These are phyloP conservation scores for Hystrix cristata DNA, from an alignment of 2,113 vertebrate genomes.

Conservation along the genomic window DNA sequence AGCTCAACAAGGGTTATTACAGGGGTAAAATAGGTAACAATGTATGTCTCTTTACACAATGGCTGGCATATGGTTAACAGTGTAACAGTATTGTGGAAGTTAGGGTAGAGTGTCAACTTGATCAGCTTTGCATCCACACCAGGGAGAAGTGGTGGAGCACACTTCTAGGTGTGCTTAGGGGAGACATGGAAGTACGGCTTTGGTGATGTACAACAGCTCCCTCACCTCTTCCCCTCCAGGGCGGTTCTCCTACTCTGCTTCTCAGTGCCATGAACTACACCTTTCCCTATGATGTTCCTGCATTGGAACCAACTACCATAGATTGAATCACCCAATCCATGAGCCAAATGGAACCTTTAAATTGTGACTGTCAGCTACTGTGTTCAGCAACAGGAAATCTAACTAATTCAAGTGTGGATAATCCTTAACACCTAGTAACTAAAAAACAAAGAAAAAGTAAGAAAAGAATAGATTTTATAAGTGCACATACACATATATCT, in stretches of 20 bases:
- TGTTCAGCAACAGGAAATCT: background rate
- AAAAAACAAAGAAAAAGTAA: background rate
- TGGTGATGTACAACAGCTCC: background rate
- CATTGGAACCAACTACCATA: background rate
- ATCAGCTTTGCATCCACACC: background rate
- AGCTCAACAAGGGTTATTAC: background rate
- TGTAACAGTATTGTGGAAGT: background rate
- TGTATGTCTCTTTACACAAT: slow-evolving; percentile 19
- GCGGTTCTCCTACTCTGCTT: background rate
- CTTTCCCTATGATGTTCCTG: background rate
- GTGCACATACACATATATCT: background rate
- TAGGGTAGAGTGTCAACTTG: background rate
- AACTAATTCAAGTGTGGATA: background rate
- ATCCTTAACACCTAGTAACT: background rate
- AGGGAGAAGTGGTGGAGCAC: background rate
- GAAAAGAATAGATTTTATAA: background rate
- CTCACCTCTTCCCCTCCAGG: background rate
- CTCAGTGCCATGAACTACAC: background rate
- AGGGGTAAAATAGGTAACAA: slow-evolving; percentile 11
- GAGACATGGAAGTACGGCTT: background rate
- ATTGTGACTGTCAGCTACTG: background rate
- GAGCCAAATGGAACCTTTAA: background rate
- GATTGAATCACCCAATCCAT: background rate
- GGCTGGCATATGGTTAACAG: background rate
- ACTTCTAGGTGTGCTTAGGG: background rate